Base-by-base conservation (phyloP, 2,888 invertebrate genomes). In the Oscheius onirici region DNA sequence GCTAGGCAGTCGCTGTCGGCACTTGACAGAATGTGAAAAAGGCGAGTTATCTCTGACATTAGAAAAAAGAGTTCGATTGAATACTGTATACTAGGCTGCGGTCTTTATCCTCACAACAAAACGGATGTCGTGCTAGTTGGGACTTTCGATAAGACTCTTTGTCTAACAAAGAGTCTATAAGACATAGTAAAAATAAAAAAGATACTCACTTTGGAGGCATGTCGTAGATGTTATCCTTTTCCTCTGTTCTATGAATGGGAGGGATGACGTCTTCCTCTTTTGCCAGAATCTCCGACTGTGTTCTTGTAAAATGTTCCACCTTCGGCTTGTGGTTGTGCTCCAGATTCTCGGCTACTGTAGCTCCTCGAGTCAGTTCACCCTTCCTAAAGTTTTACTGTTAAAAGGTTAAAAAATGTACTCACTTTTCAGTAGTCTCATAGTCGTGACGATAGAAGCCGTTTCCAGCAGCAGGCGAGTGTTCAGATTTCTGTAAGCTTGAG, bases 171-270 rank as follows among this genome's bases (percentile, higher is more conserved):
- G 26, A 10, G 1, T n/a, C 13, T 43, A n/a, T n/a, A n/a, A n/a
- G n/a, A n/a, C n/a, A n/a, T n/a, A n/a, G n/a, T n/a, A n/a, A 1
- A 61, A 15, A 67, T 34, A 8, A 60, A 40, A 10, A 15, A 13
- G 28, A 2, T 15, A 52, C 54, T 26, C 17, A 66, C 66, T 54
- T 66, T 24, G 79, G 79, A 54, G 79, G 79, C 46, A 79, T 68
- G 49, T 80, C 80, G 43, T 80, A 80, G 28, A 80, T 77, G 2
- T 72, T 68, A 34, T 80, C 80, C 49, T 75, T 76, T 63, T 78
- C 78, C 2, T 80, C 75, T 11, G 76, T 73, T 24, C 80, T 60
- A 44, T 69, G 79, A 8, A 79, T 71, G 0, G 63, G 63, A 6
- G n/a, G 72, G 26, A 63, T 63, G 17, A 63, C 49, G 49, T 63